Evolutionary conservation across 2,797 vertebrate genomes (phyloP).

Genomic region (Myotis vivesi): DNA sequence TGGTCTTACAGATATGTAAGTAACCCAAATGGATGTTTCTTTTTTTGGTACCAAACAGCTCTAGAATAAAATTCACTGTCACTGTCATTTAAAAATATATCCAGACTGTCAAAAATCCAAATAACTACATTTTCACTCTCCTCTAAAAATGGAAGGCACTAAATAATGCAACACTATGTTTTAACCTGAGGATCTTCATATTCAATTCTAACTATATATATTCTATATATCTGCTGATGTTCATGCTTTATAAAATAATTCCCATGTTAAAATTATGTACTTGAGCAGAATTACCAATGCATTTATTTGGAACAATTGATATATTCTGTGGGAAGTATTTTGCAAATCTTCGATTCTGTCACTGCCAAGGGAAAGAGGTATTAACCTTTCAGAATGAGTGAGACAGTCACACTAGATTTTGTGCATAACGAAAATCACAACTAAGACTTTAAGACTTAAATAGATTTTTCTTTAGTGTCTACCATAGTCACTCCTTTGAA

Average conservation of each 20-base stretch:
- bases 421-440: conserved; percentile 32
- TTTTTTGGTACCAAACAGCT: conserved; percentile 44
- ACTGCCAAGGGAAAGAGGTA: conserved; percentile 9
- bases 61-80: conserved; percentile 70
- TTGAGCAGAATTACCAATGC: conserved; percentile 17
- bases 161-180: conserved; percentile 68
- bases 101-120: conserved; percentile 41
- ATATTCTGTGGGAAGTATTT: conserved; percentile 11
- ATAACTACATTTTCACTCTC: conserved; percentile 67
- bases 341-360: conserved; percentile 40
- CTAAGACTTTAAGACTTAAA: conserved; percentile 22
- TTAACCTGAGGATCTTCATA: conserved; percentile 74
- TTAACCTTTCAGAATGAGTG: conserved; percentile 36
- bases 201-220: conserved; percentile 46
- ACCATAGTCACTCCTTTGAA: neutral
- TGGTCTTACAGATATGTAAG: neutral
- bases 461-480: neutral
- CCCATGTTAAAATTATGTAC: conserved; percentile 22
- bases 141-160: conserved; percentile 63
- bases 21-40: neutral
- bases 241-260: conserved; percentile 34
- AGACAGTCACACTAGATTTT: neutral
- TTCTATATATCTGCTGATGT: conserved; percentile 45
- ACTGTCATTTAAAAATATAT: conserved; percentile 76
- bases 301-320: conserved; percentile 14